Evolutionary conservation across 2,797 vertebrate genomes (phyloP).

Genomic region (Emys orbicularis): DNA sequence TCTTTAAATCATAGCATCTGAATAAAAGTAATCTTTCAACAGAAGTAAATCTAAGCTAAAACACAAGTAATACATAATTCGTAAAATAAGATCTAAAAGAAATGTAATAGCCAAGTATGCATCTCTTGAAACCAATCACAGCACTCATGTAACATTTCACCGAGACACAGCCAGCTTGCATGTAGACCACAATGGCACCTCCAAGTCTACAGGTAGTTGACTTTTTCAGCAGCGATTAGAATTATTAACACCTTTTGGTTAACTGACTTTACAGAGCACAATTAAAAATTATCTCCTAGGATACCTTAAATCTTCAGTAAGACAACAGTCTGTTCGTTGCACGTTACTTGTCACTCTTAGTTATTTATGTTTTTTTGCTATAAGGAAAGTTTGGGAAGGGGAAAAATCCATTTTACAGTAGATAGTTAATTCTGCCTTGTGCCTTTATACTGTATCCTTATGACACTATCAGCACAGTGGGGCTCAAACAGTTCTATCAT

Average conservation of each 20-base stretch:
- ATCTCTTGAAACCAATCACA: not conserved
- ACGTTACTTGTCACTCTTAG: not conserved
- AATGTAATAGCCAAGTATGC: not conserved
- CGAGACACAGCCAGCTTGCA: not conserved
- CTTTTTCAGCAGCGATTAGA: not conserved
- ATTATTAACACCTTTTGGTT: not conserved
- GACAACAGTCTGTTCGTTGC: not conserved
- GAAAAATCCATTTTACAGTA: not conserved
- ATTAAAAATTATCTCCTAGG: not conserved
- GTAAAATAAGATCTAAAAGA: constrained; percentile 10
- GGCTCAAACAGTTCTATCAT: constrained; percentile 34
- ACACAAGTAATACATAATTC: constrained; percentile 23
- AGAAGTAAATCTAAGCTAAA: constrained; percentile 1
- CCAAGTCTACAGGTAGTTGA: not conserved
- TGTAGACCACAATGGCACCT: not conserved
- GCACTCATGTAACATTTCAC: not conserved
- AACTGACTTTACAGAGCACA: not conserved
- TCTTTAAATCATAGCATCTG: not conserved
- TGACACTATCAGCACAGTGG: constrained; percentile 10
- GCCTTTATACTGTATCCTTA: not conserved
- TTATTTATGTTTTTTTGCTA: not conserved
- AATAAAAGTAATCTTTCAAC: not conserved
- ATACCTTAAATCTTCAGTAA: not conserved
- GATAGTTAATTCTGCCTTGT: not conserved
- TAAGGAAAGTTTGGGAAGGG: not conserved